These are phyloP conservation scores for Meliscaeva auricollis DNA, from an alignment of 2,888 invertebrate species.

Conservation along the genomic window DNA sequence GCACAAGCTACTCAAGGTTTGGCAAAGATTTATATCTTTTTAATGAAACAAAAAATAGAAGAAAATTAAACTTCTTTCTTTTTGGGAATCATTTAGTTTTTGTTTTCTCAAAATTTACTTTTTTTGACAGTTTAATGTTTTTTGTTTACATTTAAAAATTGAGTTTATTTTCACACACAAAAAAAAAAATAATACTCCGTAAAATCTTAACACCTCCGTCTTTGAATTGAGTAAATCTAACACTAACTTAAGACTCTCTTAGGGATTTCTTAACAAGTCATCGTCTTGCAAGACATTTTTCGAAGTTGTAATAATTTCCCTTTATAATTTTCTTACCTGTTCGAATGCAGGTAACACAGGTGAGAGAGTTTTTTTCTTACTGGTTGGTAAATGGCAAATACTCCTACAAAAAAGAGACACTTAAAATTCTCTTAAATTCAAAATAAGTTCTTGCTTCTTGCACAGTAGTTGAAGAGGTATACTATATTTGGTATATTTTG, in stretches of 20 bases:
- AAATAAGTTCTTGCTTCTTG: background rate
- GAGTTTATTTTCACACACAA: background rate
- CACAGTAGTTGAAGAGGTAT: constrained; percentile 28
- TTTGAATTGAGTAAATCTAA: constrained; percentile 66
- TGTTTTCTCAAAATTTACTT: background rate
- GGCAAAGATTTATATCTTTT: background rate
- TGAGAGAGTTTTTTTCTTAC: constrained; percentile 24
- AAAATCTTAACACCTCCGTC: constrained; percentile 62
- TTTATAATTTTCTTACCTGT: constrained; percentile 55
- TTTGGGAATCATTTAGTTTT: background rate
- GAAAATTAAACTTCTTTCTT: too few relatives aligned
- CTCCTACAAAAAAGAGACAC: constrained; percentile 7
- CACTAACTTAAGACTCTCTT: constrained; percentile 70
- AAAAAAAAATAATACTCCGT: constrained; percentile 43
- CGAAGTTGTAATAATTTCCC: constrained; percentile 56
- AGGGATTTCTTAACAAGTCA: constrained; percentile 21
- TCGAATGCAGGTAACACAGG: constrained; percentile 56
- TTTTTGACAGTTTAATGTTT: constrained; percentile 16
- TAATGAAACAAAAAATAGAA: background rate
- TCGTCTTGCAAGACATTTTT: constrained; percentile 60
- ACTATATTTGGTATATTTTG: constrained; percentile 17
- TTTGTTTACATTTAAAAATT: constrained; percentile 20
- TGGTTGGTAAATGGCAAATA: background rate
- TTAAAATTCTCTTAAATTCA: constrained; percentile 31
- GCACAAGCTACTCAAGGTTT: constrained; percentile 10